These are phyloP conservation scores for Penaeus indicus DNA, from an alignment of 1,140 invertebrate species.

Conservation along the genomic window DNA sequence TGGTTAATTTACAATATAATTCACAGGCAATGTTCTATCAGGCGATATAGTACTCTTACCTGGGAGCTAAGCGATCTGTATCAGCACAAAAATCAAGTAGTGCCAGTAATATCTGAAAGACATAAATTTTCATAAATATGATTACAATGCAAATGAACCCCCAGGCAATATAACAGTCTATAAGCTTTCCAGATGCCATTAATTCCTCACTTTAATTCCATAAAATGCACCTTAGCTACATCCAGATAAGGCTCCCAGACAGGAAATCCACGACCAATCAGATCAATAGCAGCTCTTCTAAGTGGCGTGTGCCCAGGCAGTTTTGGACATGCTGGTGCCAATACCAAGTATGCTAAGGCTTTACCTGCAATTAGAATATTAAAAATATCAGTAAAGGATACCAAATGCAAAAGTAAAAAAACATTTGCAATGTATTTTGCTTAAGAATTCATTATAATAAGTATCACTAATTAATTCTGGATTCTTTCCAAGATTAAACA, in stretches of 20 bases:
- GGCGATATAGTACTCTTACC: conserved; percentile 60
- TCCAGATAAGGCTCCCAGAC: conserved; percentile 99
- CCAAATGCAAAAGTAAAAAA: background rate
- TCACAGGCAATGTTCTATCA: background rate
- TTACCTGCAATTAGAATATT: conserved; percentile 74
- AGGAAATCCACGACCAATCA: conserved; percentile 95
- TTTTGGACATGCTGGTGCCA: conserved; percentile 84
- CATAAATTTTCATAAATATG: background rate
- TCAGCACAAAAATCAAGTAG: conserved; percentile 63
- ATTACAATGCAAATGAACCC: background rate
- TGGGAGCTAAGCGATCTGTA: conserved; percentile 60
- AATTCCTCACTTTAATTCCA: conserved; percentile 70
- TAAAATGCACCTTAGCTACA: conserved; percentile 93
- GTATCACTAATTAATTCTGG: too few relatives aligned
- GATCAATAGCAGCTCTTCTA: conserved; percentile 94
- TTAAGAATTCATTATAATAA: too few relatives aligned
- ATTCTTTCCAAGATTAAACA: too few relatives aligned
- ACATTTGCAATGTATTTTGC: background rate
- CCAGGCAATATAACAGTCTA: background rate
- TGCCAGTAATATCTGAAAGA: conserved; percentile 68
- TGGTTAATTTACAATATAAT: background rate
- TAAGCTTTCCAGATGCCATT: background rate
- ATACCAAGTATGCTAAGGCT: conserved; percentile 93
- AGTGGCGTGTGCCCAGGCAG: conserved; percentile 91
- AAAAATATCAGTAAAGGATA: conserved; percentile 27